Percentiles rank a stretch among this genome's conserved stretches.
Evolutionary conservation across 2,797 vertebrate genomes (phyloP).

Genomic region (Sylvilagus floridanus): DNA sequence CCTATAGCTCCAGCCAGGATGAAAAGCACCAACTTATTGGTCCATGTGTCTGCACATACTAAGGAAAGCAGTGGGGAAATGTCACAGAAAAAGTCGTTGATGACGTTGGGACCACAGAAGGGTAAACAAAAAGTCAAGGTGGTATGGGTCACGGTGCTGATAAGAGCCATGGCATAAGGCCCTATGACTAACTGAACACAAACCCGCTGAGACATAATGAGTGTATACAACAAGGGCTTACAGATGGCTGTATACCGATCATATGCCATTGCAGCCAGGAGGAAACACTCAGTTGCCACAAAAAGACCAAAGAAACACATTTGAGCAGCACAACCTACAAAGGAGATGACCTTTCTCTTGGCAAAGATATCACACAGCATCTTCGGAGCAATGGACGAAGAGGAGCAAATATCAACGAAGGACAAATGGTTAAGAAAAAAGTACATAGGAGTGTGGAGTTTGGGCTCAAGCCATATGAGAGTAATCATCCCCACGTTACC

Average conservation of each 20-base stretch:
- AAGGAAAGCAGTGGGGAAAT: conserved; percentile 67
- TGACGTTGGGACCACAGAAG: conserved; percentile 68
- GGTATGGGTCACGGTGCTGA: conserved; percentile 52
- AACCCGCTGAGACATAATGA: conserved; percentile 62
- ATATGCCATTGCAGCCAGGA: conserved; percentile 78
- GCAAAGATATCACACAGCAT: conserved; percentile 56
- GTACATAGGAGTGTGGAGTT: conserved; percentile 65
- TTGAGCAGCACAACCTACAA: conserved; percentile 74
- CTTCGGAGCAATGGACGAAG: conserved; percentile 55
- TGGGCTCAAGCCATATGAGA: conserved; percentile 34
- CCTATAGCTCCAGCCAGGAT: conserved; percentile 32
- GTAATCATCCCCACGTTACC: conserved; percentile 46
- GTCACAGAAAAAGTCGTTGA: conserved; percentile 79
- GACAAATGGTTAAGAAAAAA: conserved; percentile 69
- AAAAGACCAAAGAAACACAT: conserved; percentile 75
- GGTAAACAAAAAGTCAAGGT: conserved; percentile 50
- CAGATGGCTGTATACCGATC: conserved; percentile 75
- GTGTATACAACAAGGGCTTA: conserved; percentile 61
- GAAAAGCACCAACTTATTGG: conserved; percentile 65
- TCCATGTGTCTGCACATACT: conserved; percentile 58
- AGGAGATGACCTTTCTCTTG: conserved; percentile 67
- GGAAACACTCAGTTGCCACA: conserved; percentile 70
- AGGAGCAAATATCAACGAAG: conserved; percentile 59
- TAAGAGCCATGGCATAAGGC: conserved; percentile 43
- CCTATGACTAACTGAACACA: conserved; percentile 60